A percentile compares a stretch with the other conserved stretches of the same genome.
Conservation (phyloP, 92 coral and sea anemone species). For the Galaxea fascicularis region DNA sequence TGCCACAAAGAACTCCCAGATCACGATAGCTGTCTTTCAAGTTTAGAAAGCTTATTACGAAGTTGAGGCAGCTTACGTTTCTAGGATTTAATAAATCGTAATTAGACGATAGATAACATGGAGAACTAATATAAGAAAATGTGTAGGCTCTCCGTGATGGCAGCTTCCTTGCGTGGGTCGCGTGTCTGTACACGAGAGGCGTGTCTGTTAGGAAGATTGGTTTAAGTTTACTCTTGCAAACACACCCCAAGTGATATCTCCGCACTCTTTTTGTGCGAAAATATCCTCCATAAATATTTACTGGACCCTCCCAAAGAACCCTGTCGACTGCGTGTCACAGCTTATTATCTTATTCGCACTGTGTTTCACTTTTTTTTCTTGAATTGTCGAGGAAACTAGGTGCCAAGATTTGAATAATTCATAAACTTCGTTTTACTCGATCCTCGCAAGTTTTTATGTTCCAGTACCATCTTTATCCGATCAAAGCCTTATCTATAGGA, state of each 20-base stretch:
- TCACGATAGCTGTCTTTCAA: not conserved
- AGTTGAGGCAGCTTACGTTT: not conserved
- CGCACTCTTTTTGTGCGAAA: not conserved
- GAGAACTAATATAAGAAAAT: not conserved
- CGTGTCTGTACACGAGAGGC: conserved; percentile 30
- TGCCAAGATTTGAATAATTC: not conserved
- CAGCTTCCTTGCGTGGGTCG: conserved; percentile 8
- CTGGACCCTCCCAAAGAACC: conserved; percentile 10
- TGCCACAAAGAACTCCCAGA: not conserved
- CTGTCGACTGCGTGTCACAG: not conserved
- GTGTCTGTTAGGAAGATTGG: not conserved
- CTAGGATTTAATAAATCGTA: not conserved
- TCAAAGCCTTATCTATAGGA: not conserved
- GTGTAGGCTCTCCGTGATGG: not conserved
- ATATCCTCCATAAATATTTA: conserved; percentile 10
- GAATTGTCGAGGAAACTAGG: not conserved
- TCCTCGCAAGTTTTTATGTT: not conserved
- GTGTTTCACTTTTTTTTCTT: not conserved
- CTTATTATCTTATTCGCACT: not conserved
- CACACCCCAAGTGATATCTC: not conserved
- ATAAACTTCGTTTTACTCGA: not conserved
- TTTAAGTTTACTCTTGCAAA: conserved; percentile 6
- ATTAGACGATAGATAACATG: not conserved
- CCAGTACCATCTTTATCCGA: conserved; percentile 1
- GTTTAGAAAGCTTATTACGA: not conserved